A percentile compares a stretch with the other conserved stretches of the same genome.
phyloP scores from a whole-genome alignment of 2,888 invertebrate genomes.

The Ormyrus pomaceus region DNA sequence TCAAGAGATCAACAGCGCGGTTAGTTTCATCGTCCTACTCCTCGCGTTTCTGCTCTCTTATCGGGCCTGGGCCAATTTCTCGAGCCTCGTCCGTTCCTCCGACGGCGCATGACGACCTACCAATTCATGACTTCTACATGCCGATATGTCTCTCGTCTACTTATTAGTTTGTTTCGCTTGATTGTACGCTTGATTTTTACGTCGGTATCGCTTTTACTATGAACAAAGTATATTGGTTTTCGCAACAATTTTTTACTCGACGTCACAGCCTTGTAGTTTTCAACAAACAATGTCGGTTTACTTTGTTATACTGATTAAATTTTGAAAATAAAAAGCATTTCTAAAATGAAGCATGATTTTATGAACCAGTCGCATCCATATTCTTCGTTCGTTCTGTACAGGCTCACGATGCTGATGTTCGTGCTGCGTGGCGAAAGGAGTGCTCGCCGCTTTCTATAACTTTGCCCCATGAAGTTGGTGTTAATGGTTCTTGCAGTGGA shows the following conservation, averaged over 20 bases:
- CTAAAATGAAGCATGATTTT: conserved; percentile 2
- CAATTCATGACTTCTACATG: too few relatives aligned
- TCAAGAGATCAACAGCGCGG: conserved; percentile 80
- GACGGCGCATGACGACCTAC: neutral
- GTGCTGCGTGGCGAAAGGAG: conserved; percentile 70
- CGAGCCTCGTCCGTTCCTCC: conserved; percentile 14
- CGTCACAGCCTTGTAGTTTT: neutral
- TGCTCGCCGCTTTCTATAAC: conserved; percentile 72
- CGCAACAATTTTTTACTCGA: neutral
- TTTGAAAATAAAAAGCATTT: conserved; percentile 18
- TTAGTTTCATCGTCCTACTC: conserved; percentile 65
- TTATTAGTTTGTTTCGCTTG: neutral
- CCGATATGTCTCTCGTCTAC: neutral
- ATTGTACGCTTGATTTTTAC: too few relatives aligned
- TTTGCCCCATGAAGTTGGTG: conserved; percentile 67
- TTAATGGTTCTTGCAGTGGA: conserved; percentile 73
- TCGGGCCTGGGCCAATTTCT: conserved; percentile 6
- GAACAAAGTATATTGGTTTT: too few relatives aligned
- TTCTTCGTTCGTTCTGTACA: conserved; percentile 56
- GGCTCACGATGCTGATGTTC: conserved; percentile 68
- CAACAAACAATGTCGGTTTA: neutral
- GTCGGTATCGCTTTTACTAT: too few relatives aligned
- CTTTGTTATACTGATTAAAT: neutral
- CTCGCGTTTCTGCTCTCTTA: conserved; percentile 35
- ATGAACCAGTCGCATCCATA: conserved; percentile 26